Evolutionary conservation across 92 coral and sea anemone species (phyloP).

Genomic region (Phenganax stokvisi): DNA sequence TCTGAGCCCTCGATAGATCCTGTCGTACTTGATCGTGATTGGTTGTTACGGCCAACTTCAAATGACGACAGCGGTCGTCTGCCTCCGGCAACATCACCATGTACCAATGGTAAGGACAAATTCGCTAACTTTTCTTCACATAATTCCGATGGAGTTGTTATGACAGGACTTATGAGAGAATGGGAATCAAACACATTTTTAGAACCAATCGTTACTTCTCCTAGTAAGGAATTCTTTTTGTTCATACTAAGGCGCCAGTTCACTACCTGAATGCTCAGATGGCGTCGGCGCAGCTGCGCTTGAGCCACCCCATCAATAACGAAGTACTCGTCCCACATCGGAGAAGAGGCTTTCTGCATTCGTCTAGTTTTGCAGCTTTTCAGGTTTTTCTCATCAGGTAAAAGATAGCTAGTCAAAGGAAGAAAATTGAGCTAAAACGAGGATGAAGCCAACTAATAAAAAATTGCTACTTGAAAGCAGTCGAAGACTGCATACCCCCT

Average conservation of each 20-base stretch:
- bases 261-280: conserved; percentile 72
- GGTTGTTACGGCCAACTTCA: not conserved
- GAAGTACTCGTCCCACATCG: conserved; percentile 84
- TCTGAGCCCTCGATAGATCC: not conserved
- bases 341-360: conserved; percentile 66
- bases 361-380: conserved; percentile 74
- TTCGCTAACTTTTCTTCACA: conserved; percentile 24
- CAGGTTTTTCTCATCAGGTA: conserved; percentile 72
- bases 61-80: conserved; percentile 2
- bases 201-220: conserved; percentile 74
- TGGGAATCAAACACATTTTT: conserved; percentile 56
- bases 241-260: conserved; percentile 54
- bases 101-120: conserved; percentile 19
- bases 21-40: not conserved
- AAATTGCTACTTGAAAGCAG: too few species aligned
- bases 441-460: too few species aligned
- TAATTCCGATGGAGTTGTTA: conserved; percentile 40
- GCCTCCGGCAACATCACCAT: not conserved
- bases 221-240: conserved; percentile 59
- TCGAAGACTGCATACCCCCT: too few species aligned
- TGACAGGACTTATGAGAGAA: conserved; percentile 51
- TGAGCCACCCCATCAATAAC: conserved; percentile 71
- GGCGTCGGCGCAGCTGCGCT: conserved; percentile 62
- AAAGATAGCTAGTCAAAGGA: conserved; percentile 58
- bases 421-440: not conserved